Percentiles rank a stretch among this genome's conserved stretches.
phyloP scores from a whole-genome alignment of 2,888 invertebrate species.

The Allolobophora icterica region DNA sequence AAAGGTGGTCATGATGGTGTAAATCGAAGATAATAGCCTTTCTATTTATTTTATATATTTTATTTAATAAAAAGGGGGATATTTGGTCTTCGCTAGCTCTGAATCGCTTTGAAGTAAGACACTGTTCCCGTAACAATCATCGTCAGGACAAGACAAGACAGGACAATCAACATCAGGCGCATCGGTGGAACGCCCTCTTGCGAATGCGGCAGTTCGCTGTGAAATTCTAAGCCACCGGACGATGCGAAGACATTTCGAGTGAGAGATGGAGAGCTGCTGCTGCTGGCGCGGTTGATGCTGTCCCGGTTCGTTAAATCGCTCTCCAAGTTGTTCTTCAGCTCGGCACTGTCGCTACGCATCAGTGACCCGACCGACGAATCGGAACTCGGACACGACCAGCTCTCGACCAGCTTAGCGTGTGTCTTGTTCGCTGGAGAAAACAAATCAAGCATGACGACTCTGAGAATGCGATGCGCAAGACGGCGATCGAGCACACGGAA shows the following conservation, averaged over 20 bases:
- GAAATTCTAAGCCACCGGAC: neutral
- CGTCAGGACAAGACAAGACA: slow-evolving; percentile 37
- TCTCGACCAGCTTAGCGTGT: slow-evolving; percentile 42
- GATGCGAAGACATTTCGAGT: neutral
- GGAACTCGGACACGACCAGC: slow-evolving; percentile 46
- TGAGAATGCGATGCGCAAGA: neutral
- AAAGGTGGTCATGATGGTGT: neutral
- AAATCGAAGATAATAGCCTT: neutral
- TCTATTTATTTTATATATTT: neutral
- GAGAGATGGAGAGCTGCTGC: neutral
- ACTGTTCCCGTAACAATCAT: slow-evolving; percentile 43
- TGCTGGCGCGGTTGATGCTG: neutral
- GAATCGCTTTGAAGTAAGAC: slow-evolving; percentile 44
- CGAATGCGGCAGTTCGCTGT: slow-evolving; percentile 28
- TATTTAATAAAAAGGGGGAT: neutral
- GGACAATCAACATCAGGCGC: slow-evolving; percentile 42
- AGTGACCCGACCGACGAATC: slow-evolving; percentile 28
- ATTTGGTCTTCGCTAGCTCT: slow-evolving; percentile 30
- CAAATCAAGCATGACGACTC: neutral
- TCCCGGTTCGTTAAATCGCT: neutral
- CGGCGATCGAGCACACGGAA: neutral
- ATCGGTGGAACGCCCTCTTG: slow-evolving; percentile 34
- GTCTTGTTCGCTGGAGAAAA: slow-evolving; percentile 45
- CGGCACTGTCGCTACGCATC: slow-evolving; percentile 30
- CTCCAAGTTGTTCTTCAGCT: neutral